phyloP scores from a whole-genome alignment of 1,140 invertebrate genomes.

The Telenomus remus region DNA sequence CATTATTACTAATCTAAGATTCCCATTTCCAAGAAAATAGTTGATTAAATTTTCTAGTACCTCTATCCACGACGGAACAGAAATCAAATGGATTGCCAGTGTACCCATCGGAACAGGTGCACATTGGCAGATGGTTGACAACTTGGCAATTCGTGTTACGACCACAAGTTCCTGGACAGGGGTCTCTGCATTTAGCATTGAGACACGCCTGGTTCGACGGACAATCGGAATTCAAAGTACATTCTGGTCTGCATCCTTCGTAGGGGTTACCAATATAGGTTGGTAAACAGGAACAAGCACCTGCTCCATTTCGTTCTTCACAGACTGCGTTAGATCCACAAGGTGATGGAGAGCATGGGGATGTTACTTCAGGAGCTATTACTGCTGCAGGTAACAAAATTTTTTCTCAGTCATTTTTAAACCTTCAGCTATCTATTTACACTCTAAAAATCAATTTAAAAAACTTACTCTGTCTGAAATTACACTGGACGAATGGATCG shows the following conservation, averaged over 20 bases:
- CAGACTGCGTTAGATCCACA: constrained; percentile 84
- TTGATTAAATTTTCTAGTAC: constrained; percentile 47
- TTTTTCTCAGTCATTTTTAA: neutral
- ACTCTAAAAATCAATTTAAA: neutral
- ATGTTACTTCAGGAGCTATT: constrained; percentile 50
- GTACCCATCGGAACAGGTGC: constrained; percentile 72
- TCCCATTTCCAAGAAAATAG: no score
- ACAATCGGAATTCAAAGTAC: constrained; percentile 75
- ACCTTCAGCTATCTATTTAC: neutral
- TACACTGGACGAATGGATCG: constrained; percentile 76
- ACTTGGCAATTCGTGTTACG: constrained; percentile 77
- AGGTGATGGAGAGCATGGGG: constrained; percentile 81
- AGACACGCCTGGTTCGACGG: constrained; percentile 74
- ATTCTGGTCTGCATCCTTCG: constrained; percentile 80
- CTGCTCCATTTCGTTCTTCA: constrained; percentile 80
- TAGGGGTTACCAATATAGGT: constrained; percentile 85
- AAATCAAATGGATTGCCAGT: constrained; percentile 75
- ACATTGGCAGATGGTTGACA: constrained; percentile 73
- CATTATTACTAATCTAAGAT: no score
- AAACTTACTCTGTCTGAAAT: constrained; percentile 68
- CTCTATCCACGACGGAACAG: constrained; percentile 53
- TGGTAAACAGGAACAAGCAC: constrained; percentile 80
- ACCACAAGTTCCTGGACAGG: constrained; percentile 77
- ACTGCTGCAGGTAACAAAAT: constrained; percentile 61
- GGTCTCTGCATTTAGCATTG: constrained; percentile 75